These are phyloP conservation scores for Agrotis clavis DNA, from an alignment of 2,888 invertebrate species.

Conservation along the genomic window DNA sequence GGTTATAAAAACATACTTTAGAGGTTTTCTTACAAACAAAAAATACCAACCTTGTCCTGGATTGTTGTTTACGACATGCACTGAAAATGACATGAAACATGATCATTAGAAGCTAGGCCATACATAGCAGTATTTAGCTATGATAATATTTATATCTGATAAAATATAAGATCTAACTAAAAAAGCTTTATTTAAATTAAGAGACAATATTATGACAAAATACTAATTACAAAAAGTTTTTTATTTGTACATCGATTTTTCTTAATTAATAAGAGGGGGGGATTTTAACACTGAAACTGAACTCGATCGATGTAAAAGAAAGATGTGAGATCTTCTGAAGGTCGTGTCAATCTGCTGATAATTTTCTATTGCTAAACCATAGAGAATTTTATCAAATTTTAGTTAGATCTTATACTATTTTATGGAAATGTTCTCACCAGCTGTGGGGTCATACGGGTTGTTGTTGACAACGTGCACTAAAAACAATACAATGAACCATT, in stretches of 20 bases:
- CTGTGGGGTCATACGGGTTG: slow-evolving; percentile 13
- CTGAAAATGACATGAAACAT: slow-evolving; percentile 43
- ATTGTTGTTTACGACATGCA: slow-evolving; percentile 45
- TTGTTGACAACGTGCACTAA: slow-evolving; percentile 32
- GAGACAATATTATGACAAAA: too few relatives aligned
- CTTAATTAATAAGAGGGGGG: too few relatives aligned
- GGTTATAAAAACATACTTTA: neutral
- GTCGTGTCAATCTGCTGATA: neutral
- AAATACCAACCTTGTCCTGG: slow-evolving; percentile 19
- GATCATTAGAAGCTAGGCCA: slow-evolving; percentile 34
- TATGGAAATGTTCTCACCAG: slow-evolving; percentile 14
- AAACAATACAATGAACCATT: slow-evolving; percentile 11
- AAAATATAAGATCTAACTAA: slow-evolving; percentile 18
- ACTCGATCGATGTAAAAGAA: neutral
- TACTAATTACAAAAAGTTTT: too few relatives aligned
- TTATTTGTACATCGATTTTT: too few relatives aligned
- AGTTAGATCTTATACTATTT: slow-evolving; percentile 15
- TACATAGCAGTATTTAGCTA: slow-evolving; percentile 17
- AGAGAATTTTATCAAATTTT: neutral
- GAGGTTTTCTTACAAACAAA: slow-evolving; percentile 3
- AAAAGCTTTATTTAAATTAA: neutral
- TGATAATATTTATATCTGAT: slow-evolving; percentile 1
- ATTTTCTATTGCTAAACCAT: neutral
- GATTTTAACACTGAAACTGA: neutral
- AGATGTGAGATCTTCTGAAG: neutral